phyloP scores from a whole-genome alignment of 1,140 invertebrate genomes.

The Hetaerina americana region DNA sequence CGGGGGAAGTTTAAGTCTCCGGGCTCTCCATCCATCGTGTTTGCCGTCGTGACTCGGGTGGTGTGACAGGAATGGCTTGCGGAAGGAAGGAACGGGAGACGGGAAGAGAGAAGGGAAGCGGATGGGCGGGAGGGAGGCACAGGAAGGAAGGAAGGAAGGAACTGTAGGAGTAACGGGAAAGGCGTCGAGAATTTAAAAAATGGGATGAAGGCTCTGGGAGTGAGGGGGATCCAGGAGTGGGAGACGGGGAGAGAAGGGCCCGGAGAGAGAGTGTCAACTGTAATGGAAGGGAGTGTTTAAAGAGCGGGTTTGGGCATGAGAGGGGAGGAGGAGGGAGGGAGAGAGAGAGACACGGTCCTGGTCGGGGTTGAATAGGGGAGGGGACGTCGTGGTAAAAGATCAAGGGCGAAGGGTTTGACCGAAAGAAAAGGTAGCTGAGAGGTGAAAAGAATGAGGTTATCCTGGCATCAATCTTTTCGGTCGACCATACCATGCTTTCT shows the following conservation, averaged over 20 bases:
- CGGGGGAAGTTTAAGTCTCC: not conserved
- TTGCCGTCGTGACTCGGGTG: not conserved
- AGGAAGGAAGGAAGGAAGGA: conserved; percentile 2
- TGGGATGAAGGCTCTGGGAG: not conserved
- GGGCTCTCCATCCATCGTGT: not conserved
- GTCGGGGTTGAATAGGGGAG: too few relatives aligned
- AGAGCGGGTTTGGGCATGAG: conserved; percentile 5
- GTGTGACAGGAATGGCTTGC: conserved; percentile 7
- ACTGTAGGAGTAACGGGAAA: not conserved
- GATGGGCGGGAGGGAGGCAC: conserved; percentile 5
- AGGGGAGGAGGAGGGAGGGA: conserved; percentile 7
- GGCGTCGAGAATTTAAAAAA: not conserved
- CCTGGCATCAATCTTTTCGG: too few relatives aligned
- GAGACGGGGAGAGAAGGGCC: conserved; percentile 2
- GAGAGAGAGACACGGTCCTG: too few relatives aligned
- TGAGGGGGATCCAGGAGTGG: too few relatives aligned
- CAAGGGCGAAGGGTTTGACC: too few relatives aligned
- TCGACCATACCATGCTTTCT: too few relatives aligned
- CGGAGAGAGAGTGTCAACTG: conserved; percentile 2
- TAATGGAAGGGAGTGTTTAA: not conserved
- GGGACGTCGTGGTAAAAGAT: too few relatives aligned
- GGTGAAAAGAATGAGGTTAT: too few relatives aligned
- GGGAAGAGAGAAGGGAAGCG: conserved; percentile 9
- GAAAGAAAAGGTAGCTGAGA: too few relatives aligned
- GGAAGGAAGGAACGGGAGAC: conserved; percentile 7